phyloP scores from a whole-genome alignment of 2,797 vertebrate species.

The Poeciliopsis infans region DNA sequence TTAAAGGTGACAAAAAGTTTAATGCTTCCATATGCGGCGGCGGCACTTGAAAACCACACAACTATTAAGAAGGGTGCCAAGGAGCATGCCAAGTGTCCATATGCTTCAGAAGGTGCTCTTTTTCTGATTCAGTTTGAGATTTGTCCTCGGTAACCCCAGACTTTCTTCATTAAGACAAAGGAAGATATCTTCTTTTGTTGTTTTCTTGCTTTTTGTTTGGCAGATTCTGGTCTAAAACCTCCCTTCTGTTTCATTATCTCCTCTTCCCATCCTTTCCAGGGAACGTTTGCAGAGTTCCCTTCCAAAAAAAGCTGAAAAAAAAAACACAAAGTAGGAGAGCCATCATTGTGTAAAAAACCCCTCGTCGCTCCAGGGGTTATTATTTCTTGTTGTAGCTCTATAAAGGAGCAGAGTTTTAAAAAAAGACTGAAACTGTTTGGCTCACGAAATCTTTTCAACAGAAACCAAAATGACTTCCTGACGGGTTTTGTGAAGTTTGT shows the following conservation, averaged over 20 bases:
- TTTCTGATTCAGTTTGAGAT: constrained; percentile 44
- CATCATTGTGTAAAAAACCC: constrained; percentile 40
- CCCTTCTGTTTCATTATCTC: constrained; percentile 75
- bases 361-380: constrained; percentile 31
- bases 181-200: constrained; percentile 19
- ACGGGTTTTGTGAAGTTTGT: constrained; percentile 13
- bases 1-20: constrained; percentile 85
- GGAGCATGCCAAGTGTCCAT: constrained; percentile 74
- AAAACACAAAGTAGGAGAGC: constrained; percentile 7
- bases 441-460: constrained; percentile 30
- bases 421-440: constrained; percentile 50
- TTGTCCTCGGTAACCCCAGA: constrained; percentile 59
- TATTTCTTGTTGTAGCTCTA: constrained; percentile 22
- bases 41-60: constrained; percentile 70
- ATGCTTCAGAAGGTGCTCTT: constrained; percentile 68
- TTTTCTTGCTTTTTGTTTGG: constrained; percentile 56
- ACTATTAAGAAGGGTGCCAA: constrained; percentile 64
- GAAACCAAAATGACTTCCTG: constrained; percentile 29
- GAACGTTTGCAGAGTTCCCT: constrained; percentile 51
- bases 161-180: constrained; percentile 49
- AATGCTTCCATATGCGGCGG: constrained; percentile 78
- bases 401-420: constrained; percentile 5
- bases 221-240: constrained; percentile 62
- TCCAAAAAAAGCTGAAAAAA: constrained; percentile 36
- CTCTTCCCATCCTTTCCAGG: constrained; percentile 60